These are phyloP conservation scores for Cirrhinus molitorella DNA, from an alignment of 2,797 vertebrate genomes.

Conservation along the genomic window DNA sequence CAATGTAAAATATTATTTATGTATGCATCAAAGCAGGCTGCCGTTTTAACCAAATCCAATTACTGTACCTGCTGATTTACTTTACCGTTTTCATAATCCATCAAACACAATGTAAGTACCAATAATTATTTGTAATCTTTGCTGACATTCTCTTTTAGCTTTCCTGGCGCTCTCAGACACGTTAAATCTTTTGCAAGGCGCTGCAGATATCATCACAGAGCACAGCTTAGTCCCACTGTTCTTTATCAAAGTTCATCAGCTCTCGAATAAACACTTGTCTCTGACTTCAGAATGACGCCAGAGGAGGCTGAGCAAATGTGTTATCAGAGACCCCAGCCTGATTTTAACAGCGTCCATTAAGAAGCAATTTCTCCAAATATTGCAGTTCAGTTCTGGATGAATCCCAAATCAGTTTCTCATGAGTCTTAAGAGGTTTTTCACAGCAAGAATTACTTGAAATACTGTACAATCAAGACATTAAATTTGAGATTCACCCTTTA, in stretches of 20 bases:
- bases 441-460: not conserved
- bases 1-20: not conserved
- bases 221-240: constrained; percentile 57
- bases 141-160: constrained; percentile 16
- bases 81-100: not conserved
- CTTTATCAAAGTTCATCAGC: constrained; percentile 57
- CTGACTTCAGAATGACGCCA: constrained; percentile 53
- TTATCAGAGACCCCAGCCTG: not conserved
- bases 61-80: not conserved
- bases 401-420: not conserved
- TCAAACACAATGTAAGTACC: constrained; percentile 44
- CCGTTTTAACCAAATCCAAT: constrained; percentile 10
- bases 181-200: constrained; percentile 43
- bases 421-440: not conserved
- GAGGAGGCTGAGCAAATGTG: constrained; percentile 43
- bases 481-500: not conserved
- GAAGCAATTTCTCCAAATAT: constrained; percentile 1
- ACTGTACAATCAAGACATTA: not conserved
- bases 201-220: constrained; percentile 47
- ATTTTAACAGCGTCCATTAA: constrained; percentile 4
- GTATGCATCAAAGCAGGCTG: not conserved
- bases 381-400: not conserved
- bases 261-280: constrained; percentile 62
- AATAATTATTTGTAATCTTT: constrained; percentile 45
- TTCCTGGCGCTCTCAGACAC: constrained; percentile 37